Percentiles rank a stretch among this genome's conserved stretches.
Evolutionary conservation across 35 echinoderm and acorn worm genomes (phyloP).

Genomic region (Apostichopus japonicus): DNA sequence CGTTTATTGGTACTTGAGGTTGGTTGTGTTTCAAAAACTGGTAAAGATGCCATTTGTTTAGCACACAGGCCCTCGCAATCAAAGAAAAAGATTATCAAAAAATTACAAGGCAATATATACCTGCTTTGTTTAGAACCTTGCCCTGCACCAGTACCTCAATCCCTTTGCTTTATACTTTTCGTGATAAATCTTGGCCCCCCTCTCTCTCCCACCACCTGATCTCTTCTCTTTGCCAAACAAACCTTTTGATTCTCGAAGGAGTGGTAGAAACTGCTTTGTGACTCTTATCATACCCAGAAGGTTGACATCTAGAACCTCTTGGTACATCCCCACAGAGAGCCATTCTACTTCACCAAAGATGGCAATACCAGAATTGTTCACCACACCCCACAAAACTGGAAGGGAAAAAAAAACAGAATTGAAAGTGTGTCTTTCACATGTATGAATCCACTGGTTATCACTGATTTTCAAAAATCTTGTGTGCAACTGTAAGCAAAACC

Average conservation of each 20-base stretch:
- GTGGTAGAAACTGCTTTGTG: conserved; percentile 64
- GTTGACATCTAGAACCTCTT: conserved; percentile 67
- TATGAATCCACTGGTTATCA: too few species aligned
- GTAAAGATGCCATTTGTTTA: too few species aligned
- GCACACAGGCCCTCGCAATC: too few species aligned
- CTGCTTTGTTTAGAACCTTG: too few species aligned
- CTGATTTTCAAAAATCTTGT: too few species aligned
- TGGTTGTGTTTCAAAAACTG: too few species aligned
- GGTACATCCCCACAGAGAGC: conserved; percentile 51
- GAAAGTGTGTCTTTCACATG: neutral
- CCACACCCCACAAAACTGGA: conserved; percentile 71
- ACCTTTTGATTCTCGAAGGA: conserved; percentile 70
- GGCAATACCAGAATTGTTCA: conserved; percentile 83
- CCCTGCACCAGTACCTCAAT: too few species aligned
- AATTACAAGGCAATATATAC: too few species aligned
- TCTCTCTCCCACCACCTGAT: neutral
- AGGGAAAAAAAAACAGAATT: neutral
- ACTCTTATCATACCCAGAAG: conserved; percentile 70
- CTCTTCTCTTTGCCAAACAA: neutral
- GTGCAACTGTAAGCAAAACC: too few species aligned
- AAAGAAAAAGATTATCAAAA: too few species aligned
- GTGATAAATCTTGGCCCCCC: neutral
- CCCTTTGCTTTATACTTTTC: neutral
- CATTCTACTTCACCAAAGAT: conserved; percentile 71
- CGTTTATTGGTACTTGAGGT: too few species aligned